Evolutionary conservation across 2,888 invertebrate genomes (phyloP).

Genomic region (Unio delphinus): DNA sequence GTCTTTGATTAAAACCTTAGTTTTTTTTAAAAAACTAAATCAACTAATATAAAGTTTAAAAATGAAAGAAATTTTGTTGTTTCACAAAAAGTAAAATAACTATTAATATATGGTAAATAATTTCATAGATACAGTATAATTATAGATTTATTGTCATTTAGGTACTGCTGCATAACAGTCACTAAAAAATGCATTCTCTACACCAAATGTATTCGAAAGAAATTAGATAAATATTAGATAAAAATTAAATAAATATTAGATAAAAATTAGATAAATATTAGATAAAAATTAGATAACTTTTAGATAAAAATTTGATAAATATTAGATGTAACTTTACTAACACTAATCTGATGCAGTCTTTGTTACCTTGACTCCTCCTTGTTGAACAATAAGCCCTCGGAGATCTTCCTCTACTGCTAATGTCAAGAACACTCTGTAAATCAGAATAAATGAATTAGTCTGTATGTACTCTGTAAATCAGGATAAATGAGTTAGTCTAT

Average conservation of each 20-base stretch:
- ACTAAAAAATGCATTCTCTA: too few species aligned
- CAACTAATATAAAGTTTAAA: neutral
- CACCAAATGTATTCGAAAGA: neutral
- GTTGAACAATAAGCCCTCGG: conserved; percentile 92
- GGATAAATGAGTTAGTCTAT: too few species aligned
- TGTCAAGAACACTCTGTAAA: conserved; percentile 86
- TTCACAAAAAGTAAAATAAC: neutral
- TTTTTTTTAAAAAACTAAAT: neutral
- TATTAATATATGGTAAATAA: too few species aligned
- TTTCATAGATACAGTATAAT: too few species aligned
- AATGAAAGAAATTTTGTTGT: neutral
- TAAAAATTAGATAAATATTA: too few species aligned
- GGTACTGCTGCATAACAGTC: too few species aligned
- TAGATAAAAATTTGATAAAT: neutral
- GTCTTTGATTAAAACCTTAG: too few species aligned
- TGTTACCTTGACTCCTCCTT: conserved; percentile 89
- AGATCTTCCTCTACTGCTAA: conserved; percentile 86
- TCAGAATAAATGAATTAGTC: conserved; percentile 2
- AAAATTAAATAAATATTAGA: too few species aligned
- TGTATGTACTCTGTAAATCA: too few species aligned
- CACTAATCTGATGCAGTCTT: too few species aligned
- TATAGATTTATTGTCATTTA: too few species aligned
- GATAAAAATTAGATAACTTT: neutral
- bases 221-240: too few species aligned
- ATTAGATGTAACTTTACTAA: neutral